phyloP scores from a whole-genome alignment of 2,888 invertebrate species.

The Microplitis deprimator region DNA sequence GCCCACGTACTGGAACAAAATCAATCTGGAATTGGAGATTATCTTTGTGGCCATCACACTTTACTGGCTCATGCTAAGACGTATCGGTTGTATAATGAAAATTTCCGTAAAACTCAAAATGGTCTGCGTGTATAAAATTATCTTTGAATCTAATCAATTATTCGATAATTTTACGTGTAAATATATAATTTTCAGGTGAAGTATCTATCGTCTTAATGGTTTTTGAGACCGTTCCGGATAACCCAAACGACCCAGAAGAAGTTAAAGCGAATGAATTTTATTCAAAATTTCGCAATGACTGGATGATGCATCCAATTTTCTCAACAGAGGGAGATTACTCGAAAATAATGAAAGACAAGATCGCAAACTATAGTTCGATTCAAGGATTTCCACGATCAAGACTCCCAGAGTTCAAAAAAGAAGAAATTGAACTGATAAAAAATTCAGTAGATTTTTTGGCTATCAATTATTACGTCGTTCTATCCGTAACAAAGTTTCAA shows the following conservation, averaged over 20 bases:
- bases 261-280: background rate
- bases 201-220: background rate
- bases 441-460: background rate
- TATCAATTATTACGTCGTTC: too few relatives aligned
- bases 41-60: conserved; percentile 77
- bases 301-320: background rate
- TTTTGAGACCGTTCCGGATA: background rate
- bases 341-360: background rate
- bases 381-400: background rate
- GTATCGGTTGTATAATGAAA: conserved; percentile 76
- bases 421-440: background rate
- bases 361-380: background rate
- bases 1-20: conserved; percentile 48
- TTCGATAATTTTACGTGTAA: too few relatives aligned
- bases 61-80: conserved; percentile 78
- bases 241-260: background rate
- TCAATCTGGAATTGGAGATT: conserved; percentile 74
- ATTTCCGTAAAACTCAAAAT: conserved; percentile 74
- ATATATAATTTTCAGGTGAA: background rate
- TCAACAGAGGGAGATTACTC: background rate
- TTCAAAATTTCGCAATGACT: background rate
- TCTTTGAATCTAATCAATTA: background rate
- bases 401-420: background rate
- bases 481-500: too few relatives aligned
- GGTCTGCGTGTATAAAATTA: conserved; percentile 65